Base-by-base conservation (phyloP, 2,888 invertebrate species). In the Dicyrtomina minuta region DNA sequence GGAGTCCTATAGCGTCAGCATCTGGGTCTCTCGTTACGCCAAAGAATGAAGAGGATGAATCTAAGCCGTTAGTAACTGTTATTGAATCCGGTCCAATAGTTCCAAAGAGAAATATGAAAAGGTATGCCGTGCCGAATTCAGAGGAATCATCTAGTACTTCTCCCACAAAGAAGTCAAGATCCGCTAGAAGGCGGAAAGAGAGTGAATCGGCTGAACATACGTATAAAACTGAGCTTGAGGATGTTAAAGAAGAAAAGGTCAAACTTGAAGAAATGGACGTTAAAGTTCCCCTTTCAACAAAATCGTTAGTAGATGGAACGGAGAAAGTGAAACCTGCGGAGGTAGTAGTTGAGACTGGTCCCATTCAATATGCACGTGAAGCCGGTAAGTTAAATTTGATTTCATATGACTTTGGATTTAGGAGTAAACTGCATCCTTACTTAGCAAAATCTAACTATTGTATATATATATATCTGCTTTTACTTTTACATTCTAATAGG, bases 31-130 rank as follows among this genome's bases (percentile, higher is more conserved):
- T 59, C n/a, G 13, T 41, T 1, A 41, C 65, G 8, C 56, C 60
- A 13, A 41, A 58, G 43, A 26, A 60, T 27, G 62, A 55, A 46
- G 56, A 65, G 39, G 65, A 70, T 24, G 61, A 60, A 10, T 26
- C 26, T 10, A 66, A 70, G 51, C 44, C 43, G 12, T 26, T 67
- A 2, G 64, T 77, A 2, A 77, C 77, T 0, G 75, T 77, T 22
- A 77, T 77, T 55, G 76, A 77, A 65, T 77, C 77, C 12, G 77
- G 76, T n/a, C 74, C 76, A 12, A 70, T 77, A 27, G 64, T 77
- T 15, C 75, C 77, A 12, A 53, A 43, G 20, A 59, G 66, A 44
- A 66, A 58, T 27, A 27, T 49, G 27, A 58, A 66, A 49, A 26
- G 69, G 26, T n/a, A n/a, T n/a, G n/a, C n/a, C n/a, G 49, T 55